Evolutionary conservation across 2,797 vertebrate species (phyloP).

Genomic region (Fistularia tabacaria): DNA sequence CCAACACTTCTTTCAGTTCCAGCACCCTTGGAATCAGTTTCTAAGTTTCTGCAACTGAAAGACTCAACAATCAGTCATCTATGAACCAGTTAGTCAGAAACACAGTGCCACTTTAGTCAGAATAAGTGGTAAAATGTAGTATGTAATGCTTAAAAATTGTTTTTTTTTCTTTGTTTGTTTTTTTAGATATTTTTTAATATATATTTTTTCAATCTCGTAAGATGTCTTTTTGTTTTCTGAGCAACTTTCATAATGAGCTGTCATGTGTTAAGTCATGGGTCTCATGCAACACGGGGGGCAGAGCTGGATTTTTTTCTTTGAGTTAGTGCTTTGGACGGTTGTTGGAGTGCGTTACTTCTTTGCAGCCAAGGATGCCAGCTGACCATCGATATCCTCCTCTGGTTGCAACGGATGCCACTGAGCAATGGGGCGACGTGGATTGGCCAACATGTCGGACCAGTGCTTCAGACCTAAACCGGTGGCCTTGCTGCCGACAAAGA

Average conservation of each 20-base stretch:
- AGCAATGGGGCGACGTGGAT: conserved; percentile 93
- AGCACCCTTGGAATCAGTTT: conserved; percentile 62
- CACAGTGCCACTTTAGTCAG: conserved; percentile 41
- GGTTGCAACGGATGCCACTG: conserved; percentile 96
- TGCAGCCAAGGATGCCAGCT: conserved; percentile 81
- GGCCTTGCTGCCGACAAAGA: conserved; percentile 92
- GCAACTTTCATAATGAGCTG: conserved; percentile 57
- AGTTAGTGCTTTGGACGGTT: conserved; percentile 64
- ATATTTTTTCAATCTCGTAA: conserved; percentile 43
- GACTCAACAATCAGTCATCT: conserved; percentile 40
- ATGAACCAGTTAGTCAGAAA: conserved; percentile 35
- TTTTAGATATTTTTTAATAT: background rate
- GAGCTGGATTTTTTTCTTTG: conserved; percentile 37
- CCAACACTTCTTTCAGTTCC: conserved; percentile 40
- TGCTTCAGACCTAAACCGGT: conserved; percentile 90
- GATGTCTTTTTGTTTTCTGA: conserved; percentile 64
- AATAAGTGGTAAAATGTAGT: conserved; percentile 29
- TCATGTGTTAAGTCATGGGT: conserved; percentile 59
- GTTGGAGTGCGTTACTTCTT: conserved; percentile 82
- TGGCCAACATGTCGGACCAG: conserved; percentile 98
- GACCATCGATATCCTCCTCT: conserved; percentile 91
- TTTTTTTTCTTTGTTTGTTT: background rate
- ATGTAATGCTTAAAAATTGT: conserved; percentile 55
- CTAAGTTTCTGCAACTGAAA: conserved; percentile 54
- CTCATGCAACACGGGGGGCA: conserved; percentile 72